Percentiles rank a stretch among this genome's conserved stretches.
phyloP scores from a whole-genome alignment of 2,113 vertebrate species.

The Zosterops hypoxanthus region DNA sequence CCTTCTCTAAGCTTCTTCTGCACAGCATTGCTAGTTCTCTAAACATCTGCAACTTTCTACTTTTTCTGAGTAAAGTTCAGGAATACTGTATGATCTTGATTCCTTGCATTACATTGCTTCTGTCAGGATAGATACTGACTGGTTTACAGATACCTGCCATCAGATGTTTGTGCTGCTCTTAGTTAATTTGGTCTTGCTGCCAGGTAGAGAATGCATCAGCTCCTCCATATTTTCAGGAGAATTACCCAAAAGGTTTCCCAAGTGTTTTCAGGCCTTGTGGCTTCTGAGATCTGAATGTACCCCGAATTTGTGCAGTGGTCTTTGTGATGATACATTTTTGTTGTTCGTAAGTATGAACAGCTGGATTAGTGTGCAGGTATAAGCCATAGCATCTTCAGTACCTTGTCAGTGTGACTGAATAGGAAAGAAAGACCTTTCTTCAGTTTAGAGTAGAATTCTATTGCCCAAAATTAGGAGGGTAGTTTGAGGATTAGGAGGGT shows the following conservation, averaged over 20 bases:
- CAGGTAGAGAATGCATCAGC: neutral
- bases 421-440: neutral
- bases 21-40: neutral
- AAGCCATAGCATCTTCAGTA: neutral
- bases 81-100: neutral
- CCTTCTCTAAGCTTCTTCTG: neutral
- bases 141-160: neutral
- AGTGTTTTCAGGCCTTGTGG: neutral
- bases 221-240: neutral
- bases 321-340: neutral
- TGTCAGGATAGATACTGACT: neutral
- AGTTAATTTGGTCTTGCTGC: neutral
- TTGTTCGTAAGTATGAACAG: neutral
- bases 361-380: neutral
- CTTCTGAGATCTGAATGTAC: neutral
- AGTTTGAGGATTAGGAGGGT: neutral
- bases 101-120: neutral
- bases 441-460: neutral
- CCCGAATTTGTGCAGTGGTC: neutral
- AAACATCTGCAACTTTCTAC: neutral
- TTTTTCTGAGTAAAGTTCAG: neutral
- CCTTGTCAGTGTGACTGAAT: neutral
- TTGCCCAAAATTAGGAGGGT: neutral
- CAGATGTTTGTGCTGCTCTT: neutral
- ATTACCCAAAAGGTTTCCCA: neutral